A percentile compares a stretch with the other conserved stretches of the same genome.
These are phyloP conservation scores for Parochlus steinenii DNA, from an alignment of 2,888 invertebrate species.

Conservation along the genomic window DNA sequence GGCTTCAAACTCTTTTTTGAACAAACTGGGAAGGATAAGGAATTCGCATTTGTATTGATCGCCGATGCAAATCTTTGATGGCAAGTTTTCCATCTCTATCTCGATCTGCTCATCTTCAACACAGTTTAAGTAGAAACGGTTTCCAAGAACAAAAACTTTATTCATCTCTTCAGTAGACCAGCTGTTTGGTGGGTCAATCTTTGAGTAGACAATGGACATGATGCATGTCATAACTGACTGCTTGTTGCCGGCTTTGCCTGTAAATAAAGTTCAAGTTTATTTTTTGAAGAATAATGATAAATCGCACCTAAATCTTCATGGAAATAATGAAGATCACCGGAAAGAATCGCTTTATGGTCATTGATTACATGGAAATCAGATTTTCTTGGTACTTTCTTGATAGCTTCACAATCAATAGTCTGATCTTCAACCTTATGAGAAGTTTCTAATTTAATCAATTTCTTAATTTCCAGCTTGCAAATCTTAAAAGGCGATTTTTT, in stretches of 20 bases:
- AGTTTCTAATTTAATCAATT: background rate
- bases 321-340: constrained; percentile 39
- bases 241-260: no score
- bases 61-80: constrained; percentile 30
- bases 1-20: constrained; percentile 22
- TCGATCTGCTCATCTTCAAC: constrained; percentile 19
- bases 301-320: constrained; percentile 40
- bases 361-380: constrained; percentile 38
- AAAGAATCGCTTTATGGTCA: constrained; percentile 38
- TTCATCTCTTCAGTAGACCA: constrained; percentile 46
- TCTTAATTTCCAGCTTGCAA: background rate
- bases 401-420: background rate
- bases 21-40: constrained; percentile 21
- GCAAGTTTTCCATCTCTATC: constrained; percentile 20
- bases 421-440: background rate
- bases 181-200: constrained; percentile 43
- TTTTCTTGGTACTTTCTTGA: constrained; percentile 23
- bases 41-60: constrained; percentile 20
- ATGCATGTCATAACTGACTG: constrained; percentile 42
- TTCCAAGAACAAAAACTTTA: constrained; percentile 37
- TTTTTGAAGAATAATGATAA: no score
- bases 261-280: no score
- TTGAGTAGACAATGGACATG: constrained; percentile 43
- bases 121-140: constrained; percentile 29
- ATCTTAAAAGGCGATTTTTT: constrained; percentile 5